Evolutionary conservation across 2,113 vertebrate species (phyloP).

Genomic region (Micronycteris hirsuta): DNA sequence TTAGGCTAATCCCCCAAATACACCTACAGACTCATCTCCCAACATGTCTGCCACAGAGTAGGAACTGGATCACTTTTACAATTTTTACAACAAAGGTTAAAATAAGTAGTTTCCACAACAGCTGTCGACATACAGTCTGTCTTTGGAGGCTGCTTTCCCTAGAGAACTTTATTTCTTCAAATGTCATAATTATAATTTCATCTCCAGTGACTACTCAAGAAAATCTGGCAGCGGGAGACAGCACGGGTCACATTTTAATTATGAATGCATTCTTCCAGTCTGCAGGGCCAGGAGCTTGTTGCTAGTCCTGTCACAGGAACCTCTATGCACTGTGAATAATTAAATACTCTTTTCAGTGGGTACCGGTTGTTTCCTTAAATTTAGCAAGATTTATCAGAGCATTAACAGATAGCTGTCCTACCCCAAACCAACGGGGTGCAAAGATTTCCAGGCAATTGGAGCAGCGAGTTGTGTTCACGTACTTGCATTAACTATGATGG

Average conservation of each 20-base stretch:
- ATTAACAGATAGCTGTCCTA: conserved; percentile 21
- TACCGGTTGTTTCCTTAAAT: conserved; percentile 49
- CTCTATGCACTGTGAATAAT: conserved; percentile 53
- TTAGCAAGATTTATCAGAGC: conserved; percentile 57
- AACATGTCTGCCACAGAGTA: conserved; percentile 60
- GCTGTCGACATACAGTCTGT: conserved; percentile 64
- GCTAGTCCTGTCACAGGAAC: conserved; percentile 57
- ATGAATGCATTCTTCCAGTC: conserved; percentile 23
- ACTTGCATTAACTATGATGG: conserved; percentile 4
- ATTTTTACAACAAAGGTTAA: conserved; percentile 76
- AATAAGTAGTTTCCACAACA: conserved; percentile 75
- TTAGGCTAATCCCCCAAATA: conserved; percentile 69
- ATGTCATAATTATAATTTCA: conserved; percentile 78
- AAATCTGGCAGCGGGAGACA: conserved; percentile 65
- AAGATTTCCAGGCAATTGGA: conserved; percentile 60
- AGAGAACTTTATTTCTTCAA: conserved; percentile 73
- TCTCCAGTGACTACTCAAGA: conserved; percentile 68
- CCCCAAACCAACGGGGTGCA: background rate
- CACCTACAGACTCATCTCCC: conserved; percentile 66
- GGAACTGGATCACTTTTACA: conserved; percentile 60
- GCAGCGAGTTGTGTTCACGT: background rate
- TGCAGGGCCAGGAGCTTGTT: conserved; percentile 50
- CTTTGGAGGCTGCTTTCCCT: conserved; percentile 64
- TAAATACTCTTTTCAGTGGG: conserved; percentile 39
- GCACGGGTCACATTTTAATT: conserved; percentile 72